phyloP scores from a whole-genome alignment of 2,797 vertebrate genomes.

The Urocyon cinereoargenteus region DNA sequence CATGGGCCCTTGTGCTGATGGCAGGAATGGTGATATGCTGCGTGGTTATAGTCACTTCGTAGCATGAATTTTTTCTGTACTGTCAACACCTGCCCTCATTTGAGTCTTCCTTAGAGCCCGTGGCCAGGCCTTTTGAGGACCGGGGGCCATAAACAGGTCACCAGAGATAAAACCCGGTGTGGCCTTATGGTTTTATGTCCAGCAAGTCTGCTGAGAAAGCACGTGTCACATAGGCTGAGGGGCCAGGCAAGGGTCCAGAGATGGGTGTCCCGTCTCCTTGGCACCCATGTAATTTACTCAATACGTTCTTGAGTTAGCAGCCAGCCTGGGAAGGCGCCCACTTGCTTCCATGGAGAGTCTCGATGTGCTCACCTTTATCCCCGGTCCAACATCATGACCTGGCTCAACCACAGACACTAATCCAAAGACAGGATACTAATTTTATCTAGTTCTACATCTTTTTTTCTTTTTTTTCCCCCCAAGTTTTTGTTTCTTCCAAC shows the following conservation, averaged over 20 bases:
- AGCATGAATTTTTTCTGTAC: not conserved
- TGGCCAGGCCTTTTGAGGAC: not conserved
- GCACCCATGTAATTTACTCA: accelerated
- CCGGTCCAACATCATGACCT: accelerated
- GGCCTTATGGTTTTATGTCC: too few relatives aligned
- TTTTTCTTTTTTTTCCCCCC: not conserved
- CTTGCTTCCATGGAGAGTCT: accelerated
- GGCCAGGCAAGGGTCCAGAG: not conserved
- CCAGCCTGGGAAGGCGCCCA: accelerated
- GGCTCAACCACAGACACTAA: not conserved
- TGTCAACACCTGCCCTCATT: not conserved
- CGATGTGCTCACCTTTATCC: not conserved
- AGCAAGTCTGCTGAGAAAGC: accelerated
- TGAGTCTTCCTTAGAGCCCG: not conserved
- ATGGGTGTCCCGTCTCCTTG: accelerated
- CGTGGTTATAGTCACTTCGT: not conserved
- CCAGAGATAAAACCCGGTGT: not conserved
- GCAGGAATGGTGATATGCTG: too few relatives aligned
- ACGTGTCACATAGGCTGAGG: not conserved
- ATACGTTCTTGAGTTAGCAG: not conserved
- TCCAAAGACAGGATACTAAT: not conserved
- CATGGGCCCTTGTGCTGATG: not conserved
- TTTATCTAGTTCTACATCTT: not conserved
- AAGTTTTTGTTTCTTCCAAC: not conserved
- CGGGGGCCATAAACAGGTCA: accelerated